These are phyloP conservation scores for Pangasius mekongensis DNA, from an alignment of 2,797 vertebrate genomes.

Conservation along the genomic window DNA sequence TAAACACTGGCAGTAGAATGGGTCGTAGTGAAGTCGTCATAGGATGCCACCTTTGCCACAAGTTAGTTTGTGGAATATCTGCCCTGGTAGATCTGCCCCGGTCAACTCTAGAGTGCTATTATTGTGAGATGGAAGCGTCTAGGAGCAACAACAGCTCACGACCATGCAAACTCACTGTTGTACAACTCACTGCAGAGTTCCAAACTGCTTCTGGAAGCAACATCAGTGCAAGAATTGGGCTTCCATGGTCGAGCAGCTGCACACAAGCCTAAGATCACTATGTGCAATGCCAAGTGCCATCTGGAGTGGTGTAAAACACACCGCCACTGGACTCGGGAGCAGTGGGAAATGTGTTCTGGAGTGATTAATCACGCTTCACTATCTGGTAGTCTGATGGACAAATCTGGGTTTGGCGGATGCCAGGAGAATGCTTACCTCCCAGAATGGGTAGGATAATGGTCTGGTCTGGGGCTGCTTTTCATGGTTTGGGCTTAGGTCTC, in stretches of 20 bases:
- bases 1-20: background rate
- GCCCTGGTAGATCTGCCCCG: background rate
- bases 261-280: background rate
- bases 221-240: background rate
- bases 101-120: background rate
- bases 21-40: background rate
- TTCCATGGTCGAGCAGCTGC: background rate
- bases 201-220: background rate
- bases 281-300: background rate
- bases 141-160: background rate
- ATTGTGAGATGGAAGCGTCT: background rate
- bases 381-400: background rate
- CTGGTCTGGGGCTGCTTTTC: background rate
- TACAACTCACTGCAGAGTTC: background rate
- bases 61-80: background rate
- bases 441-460: background rate
- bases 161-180: background rate
- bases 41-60: background rate
- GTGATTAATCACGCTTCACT: background rate
- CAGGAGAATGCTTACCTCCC: background rate
- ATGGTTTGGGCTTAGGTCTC: background rate
- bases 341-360: background rate
- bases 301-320: background rate
- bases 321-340: background rate
- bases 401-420: background rate